Percentiles rank a stretch among this genome's conserved stretches.
These are phyloP conservation scores for Paramormyrops kingsleyae DNA, from an alignment of 2,113 vertebrate genomes.

Conservation along the genomic window DNA sequence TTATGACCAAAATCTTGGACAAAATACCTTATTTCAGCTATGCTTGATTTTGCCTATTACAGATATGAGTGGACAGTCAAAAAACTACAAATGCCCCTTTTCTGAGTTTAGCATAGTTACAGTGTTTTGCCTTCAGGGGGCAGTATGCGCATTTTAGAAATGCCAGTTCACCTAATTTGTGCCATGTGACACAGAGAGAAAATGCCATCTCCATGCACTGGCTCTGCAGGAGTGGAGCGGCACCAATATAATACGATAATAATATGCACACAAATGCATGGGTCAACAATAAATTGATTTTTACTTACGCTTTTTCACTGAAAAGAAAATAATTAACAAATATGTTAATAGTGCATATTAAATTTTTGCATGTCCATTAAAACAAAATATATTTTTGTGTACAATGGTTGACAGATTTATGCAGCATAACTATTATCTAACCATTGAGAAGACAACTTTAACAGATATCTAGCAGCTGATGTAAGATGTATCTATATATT, in stretches of 20 bases:
- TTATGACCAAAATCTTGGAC: background rate
- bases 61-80: background rate
- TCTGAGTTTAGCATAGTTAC: background rate
- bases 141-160: background rate
- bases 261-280: background rate
- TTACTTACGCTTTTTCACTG: constrained; percentile 57
- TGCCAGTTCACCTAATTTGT: background rate
- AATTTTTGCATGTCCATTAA: background rate
- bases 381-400: background rate
- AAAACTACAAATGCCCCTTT: background rate
- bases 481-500: background rate
- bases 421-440: background rate
- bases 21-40: background rate
- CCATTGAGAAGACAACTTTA: background rate
- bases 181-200: no score
- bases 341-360: background rate
- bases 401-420: background rate
- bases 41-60: background rate
- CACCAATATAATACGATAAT: background rate
- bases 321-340: constrained; percentile 26
- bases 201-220: no score
- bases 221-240: no score
- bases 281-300: background rate
- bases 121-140: background rate
- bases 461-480: background rate